phyloP scores from a whole-genome alignment of 2,113 vertebrate species.

The Mus spicilegus region DNA sequence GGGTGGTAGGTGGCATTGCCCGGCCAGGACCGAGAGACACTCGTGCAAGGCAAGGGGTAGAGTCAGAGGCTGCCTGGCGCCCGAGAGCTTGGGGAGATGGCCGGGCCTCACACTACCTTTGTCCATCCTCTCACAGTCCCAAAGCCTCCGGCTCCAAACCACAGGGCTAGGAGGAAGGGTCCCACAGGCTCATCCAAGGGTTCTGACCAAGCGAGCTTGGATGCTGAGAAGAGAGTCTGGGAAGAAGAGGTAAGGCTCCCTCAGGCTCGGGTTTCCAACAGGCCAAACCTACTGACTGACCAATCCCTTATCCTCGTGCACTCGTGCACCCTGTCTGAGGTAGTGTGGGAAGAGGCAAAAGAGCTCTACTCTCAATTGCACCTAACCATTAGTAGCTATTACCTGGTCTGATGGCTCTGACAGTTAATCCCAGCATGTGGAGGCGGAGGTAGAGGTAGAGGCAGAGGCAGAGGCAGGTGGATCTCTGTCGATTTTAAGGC shows the following conservation, averaged over 20 bases:
- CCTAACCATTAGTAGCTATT: not conserved
- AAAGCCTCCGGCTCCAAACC: slow-evolving; percentile 80
- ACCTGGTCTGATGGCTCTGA: too few species aligned
- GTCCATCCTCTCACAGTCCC: slow-evolving; percentile 78
- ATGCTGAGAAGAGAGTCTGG: slow-evolving; percentile 73
- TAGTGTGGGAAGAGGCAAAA: not conserved
- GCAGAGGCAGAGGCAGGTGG: not conserved
- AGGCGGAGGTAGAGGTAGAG: not conserved
- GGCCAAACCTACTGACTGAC: not conserved
- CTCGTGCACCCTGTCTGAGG: not conserved
- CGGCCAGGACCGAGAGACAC: slow-evolving; percentile 39
- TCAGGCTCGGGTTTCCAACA: slow-evolving; percentile 38
- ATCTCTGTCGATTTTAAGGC: not conserved
- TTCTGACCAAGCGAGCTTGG: slow-evolving; percentile 70
- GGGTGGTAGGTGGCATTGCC: slow-evolving; percentile 19
- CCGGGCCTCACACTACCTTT: slow-evolving; percentile 78
- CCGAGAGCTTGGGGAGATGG: slow-evolving; percentile 44
- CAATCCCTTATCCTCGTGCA: not conserved
- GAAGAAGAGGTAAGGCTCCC: slow-evolving; percentile 66
- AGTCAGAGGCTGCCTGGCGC: slow-evolving; percentile 46
- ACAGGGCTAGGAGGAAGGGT: slow-evolving; percentile 70
- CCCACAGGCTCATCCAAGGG: slow-evolving; percentile 78
- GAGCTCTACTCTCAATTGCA: not conserved
- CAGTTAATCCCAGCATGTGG: not conserved
- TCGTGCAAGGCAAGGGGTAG: not conserved